These are phyloP conservation scores for Caradrina clavipalpis DNA, from an alignment of 2,888 invertebrate species.

Conservation along the genomic window DNA sequence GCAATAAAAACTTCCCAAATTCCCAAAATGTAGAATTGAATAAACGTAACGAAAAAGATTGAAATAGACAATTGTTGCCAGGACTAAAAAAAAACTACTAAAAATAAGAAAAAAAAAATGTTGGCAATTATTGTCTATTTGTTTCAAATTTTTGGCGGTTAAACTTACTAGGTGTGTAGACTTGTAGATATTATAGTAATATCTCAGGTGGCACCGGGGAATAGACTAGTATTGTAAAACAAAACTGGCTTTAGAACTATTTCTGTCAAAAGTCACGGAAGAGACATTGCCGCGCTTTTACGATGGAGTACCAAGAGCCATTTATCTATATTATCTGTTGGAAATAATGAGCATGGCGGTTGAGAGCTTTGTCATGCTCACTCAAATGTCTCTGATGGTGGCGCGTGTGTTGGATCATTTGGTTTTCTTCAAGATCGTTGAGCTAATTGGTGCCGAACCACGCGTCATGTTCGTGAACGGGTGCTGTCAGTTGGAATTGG, in stretches of 20 bases:
- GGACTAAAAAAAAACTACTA: too few species aligned
- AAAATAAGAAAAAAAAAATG: background rate
- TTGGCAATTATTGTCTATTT: slow-evolving; percentile 11
- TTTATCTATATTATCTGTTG: too few species aligned
- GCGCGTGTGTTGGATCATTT: too few species aligned
- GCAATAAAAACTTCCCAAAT: slow-evolving; percentile 30
- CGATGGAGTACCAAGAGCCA: too few species aligned
- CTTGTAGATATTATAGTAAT: slow-evolving; percentile 57
- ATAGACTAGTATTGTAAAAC: slow-evolving; percentile 32
- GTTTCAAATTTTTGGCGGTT: slow-evolving; percentile 37
- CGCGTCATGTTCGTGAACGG: too few species aligned
- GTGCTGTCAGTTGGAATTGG: too few species aligned
- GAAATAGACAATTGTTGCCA: background rate
- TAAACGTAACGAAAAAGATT: background rate
- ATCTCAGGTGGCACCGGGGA: slow-evolving; percentile 28
- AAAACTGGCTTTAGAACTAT: slow-evolving; percentile 15
- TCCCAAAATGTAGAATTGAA: slow-evolving; percentile 21
- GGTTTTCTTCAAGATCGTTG: too few species aligned
- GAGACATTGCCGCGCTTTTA: too few species aligned
- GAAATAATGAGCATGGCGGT: too few species aligned
- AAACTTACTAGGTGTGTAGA: slow-evolving; percentile 52
- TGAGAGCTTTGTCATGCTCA: too few species aligned
- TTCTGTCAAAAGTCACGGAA: slow-evolving; percentile 18
- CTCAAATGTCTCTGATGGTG: too few species aligned
- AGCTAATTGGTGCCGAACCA: too few species aligned